phyloP scores from a whole-genome alignment of 1,140 invertebrate species.

The Babylonia areolata region DNA sequence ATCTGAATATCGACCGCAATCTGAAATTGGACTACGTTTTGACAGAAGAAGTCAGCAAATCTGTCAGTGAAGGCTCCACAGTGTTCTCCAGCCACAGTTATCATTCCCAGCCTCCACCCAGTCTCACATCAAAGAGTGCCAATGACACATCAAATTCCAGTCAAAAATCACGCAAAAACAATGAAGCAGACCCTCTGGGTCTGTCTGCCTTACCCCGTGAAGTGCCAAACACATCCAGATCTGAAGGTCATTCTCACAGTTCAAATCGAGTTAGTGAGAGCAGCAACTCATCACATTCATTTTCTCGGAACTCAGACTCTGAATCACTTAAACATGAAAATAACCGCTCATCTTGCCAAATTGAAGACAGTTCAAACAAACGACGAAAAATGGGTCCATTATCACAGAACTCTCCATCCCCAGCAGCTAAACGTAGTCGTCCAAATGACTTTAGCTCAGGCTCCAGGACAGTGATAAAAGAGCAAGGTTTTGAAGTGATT shows the following conservation, averaged over 20 bases:
- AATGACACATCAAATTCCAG: neutral
- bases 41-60: slow-evolving; percentile 45
- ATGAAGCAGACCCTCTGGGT: slow-evolving; percentile 20
- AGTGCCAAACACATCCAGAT: slow-evolving; percentile 8
- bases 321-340: neutral
- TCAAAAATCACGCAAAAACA: neutral
- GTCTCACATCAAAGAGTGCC: neutral
- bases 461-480: slow-evolving; percentile 6
- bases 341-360: neutral
- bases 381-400: slow-evolving; percentile 4
- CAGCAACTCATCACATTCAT: slow-evolving; percentile 19
- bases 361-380: slow-evolving; percentile 18
- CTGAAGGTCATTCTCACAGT: neutral
- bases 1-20: slow-evolving; percentile 37
- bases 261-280: slow-evolving; percentile 25
- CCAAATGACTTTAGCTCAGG: neutral
- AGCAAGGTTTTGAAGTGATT: slow-evolving; percentile 33
- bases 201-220: slow-evolving; percentile 1
- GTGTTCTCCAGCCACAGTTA: slow-evolving; percentile 41
- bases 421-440: slow-evolving; percentile 28
- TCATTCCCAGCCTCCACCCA: slow-evolving; percentile 35
- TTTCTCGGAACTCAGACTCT: neutral
- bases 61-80: slow-evolving; percentile 13
- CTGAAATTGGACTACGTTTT: slow-evolving; percentile 42
- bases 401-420: slow-evolving; percentile 17